Conservation (phyloP, 2,888 invertebrate species). For the Leistus spinibarbis region DNA sequence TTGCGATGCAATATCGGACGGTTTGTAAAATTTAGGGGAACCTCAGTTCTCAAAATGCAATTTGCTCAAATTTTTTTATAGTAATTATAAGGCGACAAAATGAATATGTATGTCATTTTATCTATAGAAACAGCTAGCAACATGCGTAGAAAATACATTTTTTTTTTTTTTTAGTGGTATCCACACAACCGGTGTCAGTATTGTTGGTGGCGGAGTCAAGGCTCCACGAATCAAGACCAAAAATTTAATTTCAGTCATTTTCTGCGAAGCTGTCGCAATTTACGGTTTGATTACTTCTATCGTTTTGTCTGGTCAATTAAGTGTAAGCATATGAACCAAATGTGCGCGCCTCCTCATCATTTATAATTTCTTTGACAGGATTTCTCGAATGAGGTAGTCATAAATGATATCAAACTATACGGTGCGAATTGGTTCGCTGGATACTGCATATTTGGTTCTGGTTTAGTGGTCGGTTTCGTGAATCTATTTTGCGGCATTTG, state of each 20-base stretch:
- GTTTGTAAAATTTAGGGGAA: no score
- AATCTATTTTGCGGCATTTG: constrained; percentile 96
- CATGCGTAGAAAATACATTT: no score
- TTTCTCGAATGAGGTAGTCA: constrained; percentile 60
- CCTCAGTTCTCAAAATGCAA: no score
- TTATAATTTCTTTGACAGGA: constrained; percentile 48
- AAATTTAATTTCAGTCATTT: constrained; percentile 98
- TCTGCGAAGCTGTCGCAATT: constrained; percentile 99
- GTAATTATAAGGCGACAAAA: no score
- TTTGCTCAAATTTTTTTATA: no score
- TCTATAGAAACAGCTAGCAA: no score
- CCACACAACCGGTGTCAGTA: constrained; percentile 94
- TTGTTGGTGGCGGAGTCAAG: constrained; percentile 97
- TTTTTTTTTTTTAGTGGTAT: constrained; percentile 78
- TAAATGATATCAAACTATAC: constrained; percentile 55
- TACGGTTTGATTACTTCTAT: constrained; percentile 99
- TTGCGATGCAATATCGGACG: no score
- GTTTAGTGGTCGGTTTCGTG: constrained; percentile 91
- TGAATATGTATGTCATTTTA: no score
- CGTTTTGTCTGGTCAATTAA: constrained; percentile 87
- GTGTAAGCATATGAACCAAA: constrained; percentile 51
- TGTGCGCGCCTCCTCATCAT: background rate
- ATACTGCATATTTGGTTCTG: constrained; percentile 95
- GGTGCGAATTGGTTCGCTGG: constrained; percentile 82
- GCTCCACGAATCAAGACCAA: constrained; percentile 99